Percentiles rank a stretch among this genome's conserved stretches.
Evolutionary conservation across 2,797 vertebrate species (phyloP).

Genomic region (Nannoperca obscura): DNA sequence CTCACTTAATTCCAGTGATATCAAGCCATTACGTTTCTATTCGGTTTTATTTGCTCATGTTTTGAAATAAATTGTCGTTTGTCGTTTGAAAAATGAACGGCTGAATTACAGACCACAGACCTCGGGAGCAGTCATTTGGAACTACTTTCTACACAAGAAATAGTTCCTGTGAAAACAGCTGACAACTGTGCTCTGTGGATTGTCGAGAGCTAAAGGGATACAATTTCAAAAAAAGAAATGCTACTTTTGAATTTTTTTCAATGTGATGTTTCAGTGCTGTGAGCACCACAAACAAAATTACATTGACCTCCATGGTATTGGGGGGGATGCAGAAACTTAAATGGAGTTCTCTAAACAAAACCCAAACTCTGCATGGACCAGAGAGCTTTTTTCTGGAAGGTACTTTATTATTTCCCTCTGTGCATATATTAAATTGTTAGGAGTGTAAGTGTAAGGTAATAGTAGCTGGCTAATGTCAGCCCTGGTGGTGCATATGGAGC

Average conservation of each 20-base stretch:
- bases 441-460: neutral
- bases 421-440: neutral
- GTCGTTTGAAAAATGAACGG: neutral
- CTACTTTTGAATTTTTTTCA: neutral
- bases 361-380: neutral
- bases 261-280: neutral
- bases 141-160: constrained; percentile 15
- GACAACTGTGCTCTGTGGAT: neutral
- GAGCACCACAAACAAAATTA: neutral
- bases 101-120: neutral
- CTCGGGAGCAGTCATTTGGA: neutral
- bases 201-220: neutral
- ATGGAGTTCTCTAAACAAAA: neutral
- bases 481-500: too few species aligned
- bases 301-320: neutral
- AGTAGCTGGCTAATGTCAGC: too few species aligned
- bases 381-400: neutral
- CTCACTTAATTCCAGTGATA: too few species aligned
- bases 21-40: neutral
- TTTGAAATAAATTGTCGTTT: neutral
- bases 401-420: neutral
- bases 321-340: neutral
- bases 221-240: neutral
- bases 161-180: neutral
- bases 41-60: neutral